Base-by-base conservation (phyloP, 37 sponge, comb jelly and placozoan genomes). In the Tethya wilhelma region DNA sequence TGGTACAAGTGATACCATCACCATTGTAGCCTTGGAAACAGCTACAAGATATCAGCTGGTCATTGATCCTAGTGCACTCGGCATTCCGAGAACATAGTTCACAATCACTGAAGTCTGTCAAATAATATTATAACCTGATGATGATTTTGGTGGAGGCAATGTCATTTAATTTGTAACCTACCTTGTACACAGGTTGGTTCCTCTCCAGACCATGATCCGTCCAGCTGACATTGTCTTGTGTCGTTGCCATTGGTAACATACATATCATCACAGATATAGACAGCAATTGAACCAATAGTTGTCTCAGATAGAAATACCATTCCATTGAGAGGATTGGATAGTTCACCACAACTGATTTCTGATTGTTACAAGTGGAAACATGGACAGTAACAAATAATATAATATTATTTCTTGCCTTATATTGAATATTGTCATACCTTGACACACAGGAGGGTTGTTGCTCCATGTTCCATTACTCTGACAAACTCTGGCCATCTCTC, bases 381-480 rank as follows among this genome's bases (percentile, higher is more conserved):
- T 6, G n/a, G n/a, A 59, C 5, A 19, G 28, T 25, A 31, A 67
- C 39, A 19, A 9, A 67, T 22, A 19, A n/a, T n/a, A n/a, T n/a
- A n/a, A n/a, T n/a, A n/a, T n/a, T 44, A n/a, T n/a, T n/a, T n/a
- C n/a, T n/a, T n/a, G 23, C 4, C 29, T 59, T 12, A 29, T 5
- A 29, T 49, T n/a, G n/a, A n/a, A n/a, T n/a, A n/a, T n/a, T n/a
- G n/a, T 0, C 77, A 26, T 84, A 84, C 84, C 30, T 1, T 65
- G 1, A 44, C 84, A 84, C 11, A 38, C 38, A 33, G 84, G 84
- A 4, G 67, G 69, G 11, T 42, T n/a, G 33, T 77, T 69, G 9
- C 44, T 38, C 84, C 84, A 84, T 37, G 66, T 43, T 53, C 84
- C 77, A 67, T 65, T 75, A 19, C 0, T 14, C 55, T 75, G 69